Evolutionary conservation across 2,113 vertebrate genomes (phyloP), one percentile per base, ranked within the genome.

Genomic region (Formicarius rufipectus): DNA sequence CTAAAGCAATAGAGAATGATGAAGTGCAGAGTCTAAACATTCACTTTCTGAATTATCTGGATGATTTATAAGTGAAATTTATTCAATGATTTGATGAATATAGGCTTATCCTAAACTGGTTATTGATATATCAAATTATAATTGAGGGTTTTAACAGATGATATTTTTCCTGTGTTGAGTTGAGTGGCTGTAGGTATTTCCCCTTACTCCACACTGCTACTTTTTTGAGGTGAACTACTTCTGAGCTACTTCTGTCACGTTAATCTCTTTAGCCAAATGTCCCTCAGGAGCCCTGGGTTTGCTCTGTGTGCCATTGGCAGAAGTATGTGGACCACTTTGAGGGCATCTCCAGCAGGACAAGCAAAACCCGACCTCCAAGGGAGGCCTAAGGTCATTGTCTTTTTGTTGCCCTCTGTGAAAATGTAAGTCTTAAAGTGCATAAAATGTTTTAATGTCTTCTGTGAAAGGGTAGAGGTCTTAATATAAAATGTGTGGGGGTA

Each of bases 1-100:
- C 50, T 67, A 75, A 95, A 93, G 79, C 73, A 72, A 42, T 75
- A 88, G 68, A 74, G 47, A 85, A 67, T 75, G 81, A 93, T 76
- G 64, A 95, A 95, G 44, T 72, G 35, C 52, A 72, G 37, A 85
- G 68, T 64, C 52, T 89, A 92, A 92, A 53, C 47, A 72, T 72
- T 59, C 47, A 30, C 74, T 93, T 92, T 78, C 64, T 88, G 72
- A 67, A 67, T 55, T 49, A 62, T 63, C 53, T 78, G 39, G 16
- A 74, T 90, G 37, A 86, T 80, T 90, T 94, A 37, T 47, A 88
- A 78, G 64, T 88, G 72, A 80, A 88, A 84, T 96, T 95, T 94
- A 88, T 92, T 93, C 52, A 75, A 68, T 60, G 47, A 72, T 90
- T 81, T 94, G 92, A 60, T 78, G 64, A 87, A 55, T 84, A 64